phyloP scores from a whole-genome alignment of 2,797 vertebrate species.

The Dendrocincla fuliginosa region DNA sequence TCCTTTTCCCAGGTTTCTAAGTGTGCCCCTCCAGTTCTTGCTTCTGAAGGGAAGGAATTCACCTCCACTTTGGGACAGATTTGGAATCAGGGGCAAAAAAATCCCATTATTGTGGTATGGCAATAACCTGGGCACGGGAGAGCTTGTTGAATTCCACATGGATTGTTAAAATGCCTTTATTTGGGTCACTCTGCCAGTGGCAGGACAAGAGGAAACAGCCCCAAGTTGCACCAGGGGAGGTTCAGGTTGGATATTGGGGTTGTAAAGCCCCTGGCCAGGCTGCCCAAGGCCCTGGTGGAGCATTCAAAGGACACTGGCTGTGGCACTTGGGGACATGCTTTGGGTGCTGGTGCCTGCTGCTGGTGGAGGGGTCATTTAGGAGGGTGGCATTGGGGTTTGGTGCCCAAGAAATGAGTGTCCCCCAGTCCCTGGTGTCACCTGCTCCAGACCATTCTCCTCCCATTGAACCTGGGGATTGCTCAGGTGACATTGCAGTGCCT shows the following conservation, averaged over 20 bases:
- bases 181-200: not conserved
- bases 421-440: not conserved
- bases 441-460: not conserved
- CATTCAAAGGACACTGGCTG: not conserved
- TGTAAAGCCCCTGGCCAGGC: not conserved
- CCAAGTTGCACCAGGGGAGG: not conserved
- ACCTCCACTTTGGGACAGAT: fast-evolving
- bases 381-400: not conserved
- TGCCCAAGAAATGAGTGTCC: not conserved
- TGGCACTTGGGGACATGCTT: not conserved
- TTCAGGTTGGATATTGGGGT: not conserved
- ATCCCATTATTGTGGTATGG: fast-evolving
- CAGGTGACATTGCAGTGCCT: not conserved
- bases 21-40: not conserved
- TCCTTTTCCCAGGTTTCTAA: not conserved
- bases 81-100: not conserved
- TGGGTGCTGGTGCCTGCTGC: not conserved
- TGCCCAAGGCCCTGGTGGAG: not conserved
- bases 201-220: fast-evolving
- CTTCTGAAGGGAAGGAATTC: not conserved
- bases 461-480: not conserved
- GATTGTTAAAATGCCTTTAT: not conserved
- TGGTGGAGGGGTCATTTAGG: too few species aligned
- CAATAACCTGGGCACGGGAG: not conserved
- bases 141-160: not conserved